phyloP scores from a whole-genome alignment of 1,140 invertebrate genomes.

The Bombus waltoni region DNA sequence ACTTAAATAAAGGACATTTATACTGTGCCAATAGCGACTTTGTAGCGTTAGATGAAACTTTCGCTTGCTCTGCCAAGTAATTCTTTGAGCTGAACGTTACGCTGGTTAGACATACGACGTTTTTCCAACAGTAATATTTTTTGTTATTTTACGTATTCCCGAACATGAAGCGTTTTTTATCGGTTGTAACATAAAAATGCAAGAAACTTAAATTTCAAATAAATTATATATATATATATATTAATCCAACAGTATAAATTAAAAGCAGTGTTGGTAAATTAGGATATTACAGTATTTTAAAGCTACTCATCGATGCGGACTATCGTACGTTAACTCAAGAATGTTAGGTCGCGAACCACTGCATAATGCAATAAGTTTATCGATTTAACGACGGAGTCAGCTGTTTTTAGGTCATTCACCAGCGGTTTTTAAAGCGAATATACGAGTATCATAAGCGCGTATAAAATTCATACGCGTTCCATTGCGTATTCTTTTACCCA shows the following conservation, averaged over 20 bases:
- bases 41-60: constrained; percentile 4
- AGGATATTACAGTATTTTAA: not conserved
- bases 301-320: not conserved
- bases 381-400: constrained; percentile 33
- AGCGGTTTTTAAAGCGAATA: not conserved
- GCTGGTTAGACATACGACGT: not conserved
- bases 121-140: not conserved
- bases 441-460: too few species aligned
- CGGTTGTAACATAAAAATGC: too few species aligned
- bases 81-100: not conserved
- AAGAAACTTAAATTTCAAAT: not conserved
- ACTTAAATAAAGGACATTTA: constrained; percentile 5
- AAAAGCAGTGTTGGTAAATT: not conserved
- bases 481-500: not conserved
- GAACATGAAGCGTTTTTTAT: not conserved
- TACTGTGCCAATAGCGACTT: constrained; percentile 8
- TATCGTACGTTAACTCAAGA: not conserved
- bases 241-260: not conserved
- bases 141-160: not conserved
- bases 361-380: constrained; percentile 31
- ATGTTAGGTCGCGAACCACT: not conserved
- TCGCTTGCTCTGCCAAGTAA: not conserved
- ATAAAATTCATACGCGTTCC: not conserved
- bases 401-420: constrained; percentile 44
- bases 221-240: not conserved